phyloP scores from a whole-genome alignment of 2,797 vertebrate species.

The Tinamus major region DNA sequence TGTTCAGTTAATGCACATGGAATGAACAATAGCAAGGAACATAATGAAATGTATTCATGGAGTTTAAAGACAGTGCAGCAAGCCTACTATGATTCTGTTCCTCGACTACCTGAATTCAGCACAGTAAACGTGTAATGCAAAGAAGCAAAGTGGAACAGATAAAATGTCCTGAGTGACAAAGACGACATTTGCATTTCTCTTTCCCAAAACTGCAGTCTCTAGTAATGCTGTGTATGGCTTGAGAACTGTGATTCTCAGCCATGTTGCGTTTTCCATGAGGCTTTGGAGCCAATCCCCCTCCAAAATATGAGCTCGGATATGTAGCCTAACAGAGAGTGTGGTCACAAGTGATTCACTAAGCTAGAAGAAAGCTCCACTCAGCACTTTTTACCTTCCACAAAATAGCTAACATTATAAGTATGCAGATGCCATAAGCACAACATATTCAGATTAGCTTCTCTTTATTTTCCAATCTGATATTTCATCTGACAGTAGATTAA shows the following conservation, averaged over 20 bases:
- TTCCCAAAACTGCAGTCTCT: not conserved
- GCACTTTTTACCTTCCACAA: not conserved
- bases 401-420: not conserved
- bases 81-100: not conserved
- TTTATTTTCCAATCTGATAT: not conserved
- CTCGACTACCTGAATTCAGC: not conserved
- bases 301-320: not conserved
- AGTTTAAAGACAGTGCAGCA: not conserved
- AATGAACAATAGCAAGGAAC: not conserved
- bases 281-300: accelerated
- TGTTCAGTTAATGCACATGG: not conserved
- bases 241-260: not conserved
- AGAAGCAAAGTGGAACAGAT: not conserved
- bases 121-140: not conserved
- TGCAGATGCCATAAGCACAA: not conserved
- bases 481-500: not conserved
- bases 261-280: accelerated
- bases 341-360: not conserved
- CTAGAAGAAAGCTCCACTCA: not conserved
- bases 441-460: not conserved
- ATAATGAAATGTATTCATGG: not conserved
- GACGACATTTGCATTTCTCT: not conserved
- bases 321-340: not conserved
- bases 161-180: accelerated
- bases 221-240: not conserved